Conservation (phyloP, 1,140 invertebrate genomes). For the Drosophila kurseongensis region DNA sequence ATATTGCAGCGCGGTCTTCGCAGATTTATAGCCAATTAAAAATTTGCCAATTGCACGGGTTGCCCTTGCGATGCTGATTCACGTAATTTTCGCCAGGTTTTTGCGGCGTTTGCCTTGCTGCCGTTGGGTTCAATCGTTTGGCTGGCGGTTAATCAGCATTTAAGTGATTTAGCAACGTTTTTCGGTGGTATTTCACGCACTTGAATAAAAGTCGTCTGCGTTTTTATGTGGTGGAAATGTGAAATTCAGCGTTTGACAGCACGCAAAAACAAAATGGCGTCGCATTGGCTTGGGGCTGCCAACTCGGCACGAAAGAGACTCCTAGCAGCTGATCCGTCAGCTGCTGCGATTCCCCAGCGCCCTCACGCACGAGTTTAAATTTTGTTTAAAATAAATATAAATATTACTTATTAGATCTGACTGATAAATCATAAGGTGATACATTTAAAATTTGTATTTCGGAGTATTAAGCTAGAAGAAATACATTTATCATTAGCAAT, state of each 20-base stretch:
- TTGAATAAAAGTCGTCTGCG: conserved; percentile 56
- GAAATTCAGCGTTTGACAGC: conserved; percentile 49
- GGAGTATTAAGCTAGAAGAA: not conserved
- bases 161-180: conserved; percentile 30
- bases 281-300: conserved; percentile 33
- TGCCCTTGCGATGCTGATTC: conserved; percentile 32
- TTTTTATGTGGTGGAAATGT: conserved; percentile 48
- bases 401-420: not conserved
- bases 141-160: conserved; percentile 40
- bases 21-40: conserved; percentile 27
- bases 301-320: conserved; percentile 5
- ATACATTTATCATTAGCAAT: no score
- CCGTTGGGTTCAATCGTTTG: conserved; percentile 19
- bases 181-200: conserved; percentile 61
- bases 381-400: not conserved
- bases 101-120: conserved; percentile 14
- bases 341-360: conserved; percentile 33
- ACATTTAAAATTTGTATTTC: not conserved
- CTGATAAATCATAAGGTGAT: not conserved
- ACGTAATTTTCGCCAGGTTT: conserved; percentile 34
- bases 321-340: conserved; percentile 58
- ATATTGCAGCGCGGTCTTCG: conserved; percentile 28
- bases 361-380: not conserved
- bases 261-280: conserved; percentile 69
- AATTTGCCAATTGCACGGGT: conserved; percentile 13